Percentiles rank a stretch among this genome's conserved stretches.
Conservation (phyloP, 2,797 vertebrate species). For the Sebastes reedi region DNA sequence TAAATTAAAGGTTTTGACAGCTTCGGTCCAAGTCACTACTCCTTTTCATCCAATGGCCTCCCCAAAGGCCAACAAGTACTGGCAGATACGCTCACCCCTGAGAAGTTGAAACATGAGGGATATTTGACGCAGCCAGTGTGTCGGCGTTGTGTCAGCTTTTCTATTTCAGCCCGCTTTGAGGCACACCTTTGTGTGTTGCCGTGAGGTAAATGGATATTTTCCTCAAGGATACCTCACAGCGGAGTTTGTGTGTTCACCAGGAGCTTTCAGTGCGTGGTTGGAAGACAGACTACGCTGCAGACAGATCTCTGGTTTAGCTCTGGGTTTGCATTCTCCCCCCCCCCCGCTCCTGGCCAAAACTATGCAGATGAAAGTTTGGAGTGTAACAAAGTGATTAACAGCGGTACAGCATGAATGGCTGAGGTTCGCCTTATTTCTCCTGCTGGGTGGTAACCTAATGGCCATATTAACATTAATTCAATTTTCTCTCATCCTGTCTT, state of each 20-base stretch:
- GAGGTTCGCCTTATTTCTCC: conserved; percentile 69
- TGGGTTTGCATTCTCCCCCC: conserved; percentile 44
- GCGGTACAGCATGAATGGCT: conserved; percentile 60
- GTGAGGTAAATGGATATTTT: conserved; percentile 67
- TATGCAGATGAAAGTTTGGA: conserved; percentile 74
- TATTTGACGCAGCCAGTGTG: conserved; percentile 47
- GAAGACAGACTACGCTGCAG: conserved; percentile 69
- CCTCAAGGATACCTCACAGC: conserved; percentile 66
- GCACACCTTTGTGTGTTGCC: conserved; percentile 62
- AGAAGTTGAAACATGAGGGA: conserved; percentile 43
- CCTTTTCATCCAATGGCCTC: conserved; percentile 46
- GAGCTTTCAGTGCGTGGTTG: conserved; percentile 72
- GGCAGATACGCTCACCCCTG: conserved; percentile 34
- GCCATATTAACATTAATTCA: conserved; percentile 70
- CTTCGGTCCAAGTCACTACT: conserved; percentile 31
- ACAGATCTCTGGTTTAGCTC: conserved; percentile 79
- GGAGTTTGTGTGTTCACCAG: conserved; percentile 69
- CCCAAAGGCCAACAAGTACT: conserved; percentile 40
- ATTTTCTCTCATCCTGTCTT: conserved; percentile 69
- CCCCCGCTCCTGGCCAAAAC: conserved; percentile 61
- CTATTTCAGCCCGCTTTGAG: conserved; percentile 41
- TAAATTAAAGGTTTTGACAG: conserved; percentile 51
- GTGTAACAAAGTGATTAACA: conserved; percentile 75
- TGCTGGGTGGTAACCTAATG: conserved; percentile 78
- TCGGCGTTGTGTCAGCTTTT: conserved; percentile 55